Evolutionary conservation across 2,113 vertebrate genomes (phyloP).

Genomic region (Neoarius graeffei): DNA sequence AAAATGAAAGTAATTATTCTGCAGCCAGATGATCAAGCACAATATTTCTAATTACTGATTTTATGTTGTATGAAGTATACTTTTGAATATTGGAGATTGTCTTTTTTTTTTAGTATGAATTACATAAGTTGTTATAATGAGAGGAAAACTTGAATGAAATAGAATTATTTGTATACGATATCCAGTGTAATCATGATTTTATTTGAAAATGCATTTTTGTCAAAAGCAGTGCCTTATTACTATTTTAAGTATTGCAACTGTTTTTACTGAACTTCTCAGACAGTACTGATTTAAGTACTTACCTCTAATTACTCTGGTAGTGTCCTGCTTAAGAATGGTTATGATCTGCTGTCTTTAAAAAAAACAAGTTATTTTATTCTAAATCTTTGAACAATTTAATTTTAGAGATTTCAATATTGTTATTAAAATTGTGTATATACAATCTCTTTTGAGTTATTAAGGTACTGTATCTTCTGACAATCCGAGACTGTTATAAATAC

Average conservation of each 20-base stretch:
- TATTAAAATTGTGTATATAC: constrained; percentile 34
- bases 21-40: constrained; percentile 30
- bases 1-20: constrained; percentile 4
- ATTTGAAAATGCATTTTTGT: constrained; percentile 16
- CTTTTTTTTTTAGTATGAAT: neutral
- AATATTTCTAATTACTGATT: constrained; percentile 5
- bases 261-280: constrained; percentile 18
- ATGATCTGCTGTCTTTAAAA: constrained; percentile 47
- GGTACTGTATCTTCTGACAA: too few relatives aligned
- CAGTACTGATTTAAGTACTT: constrained; percentile 15
- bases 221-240: constrained; percentile 13
- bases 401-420: constrained; percentile 6
- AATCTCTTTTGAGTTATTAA: too few relatives aligned
- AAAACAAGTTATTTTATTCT: constrained; percentile 35
- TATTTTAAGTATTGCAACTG: neutral
- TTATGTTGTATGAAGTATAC: neutral
- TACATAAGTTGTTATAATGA: neutral
- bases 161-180: neutral
- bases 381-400: constrained; percentile 49
- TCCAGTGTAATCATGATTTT: neutral
- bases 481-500: too few relatives aligned
- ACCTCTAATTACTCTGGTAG: constrained; percentile 12
- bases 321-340: constrained; percentile 32
- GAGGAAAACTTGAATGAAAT: constrained; percentile 13
- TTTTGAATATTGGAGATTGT: neutral